These are phyloP conservation scores for Salmo trutta DNA, from an alignment of 2,797 vertebrate species.

Conservation along the genomic window DNA sequence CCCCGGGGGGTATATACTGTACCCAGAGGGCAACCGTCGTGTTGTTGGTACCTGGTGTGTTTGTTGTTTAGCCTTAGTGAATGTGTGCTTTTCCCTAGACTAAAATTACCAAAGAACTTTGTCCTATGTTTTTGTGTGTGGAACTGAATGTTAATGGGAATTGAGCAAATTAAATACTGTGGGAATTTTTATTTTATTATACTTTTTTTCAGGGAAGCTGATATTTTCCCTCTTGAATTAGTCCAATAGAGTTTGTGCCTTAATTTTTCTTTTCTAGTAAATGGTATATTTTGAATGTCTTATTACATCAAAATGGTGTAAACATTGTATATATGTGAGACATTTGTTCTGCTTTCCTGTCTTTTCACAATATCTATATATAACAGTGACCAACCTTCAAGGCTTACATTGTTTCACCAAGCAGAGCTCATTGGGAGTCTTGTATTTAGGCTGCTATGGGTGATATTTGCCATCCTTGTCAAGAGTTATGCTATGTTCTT, in stretches of 20 bases:
- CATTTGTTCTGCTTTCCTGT: not conserved
- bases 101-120: constrained; percentile 31
- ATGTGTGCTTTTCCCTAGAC: constrained; percentile 8
- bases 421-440: not conserved
- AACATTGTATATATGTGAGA: not conserved
- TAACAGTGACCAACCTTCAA: not conserved
- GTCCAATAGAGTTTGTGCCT: constrained; percentile 13
- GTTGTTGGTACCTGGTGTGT: constrained; percentile 8
- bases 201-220: not conserved
- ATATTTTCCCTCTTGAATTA: constrained; percentile 11
- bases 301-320: not conserved
- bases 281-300: not conserved
- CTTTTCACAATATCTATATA: not conserved
- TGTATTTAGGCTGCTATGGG: not conserved
- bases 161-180: constrained; percentile 22
- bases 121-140: constrained; percentile 8
- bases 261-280: not conserved
- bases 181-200: constrained; percentile 13
- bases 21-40: constrained; percentile 7
- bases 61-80: not conserved
- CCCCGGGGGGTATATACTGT: constrained; percentile 25
- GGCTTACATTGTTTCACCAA: not conserved
- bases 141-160: constrained; percentile 8
- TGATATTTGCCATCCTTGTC: not conserved
- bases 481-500: not conserved